A percentile compares a stretch with the other conserved stretches of the same genome.
Conservation (phyloP, 2,888 invertebrate species). For the Eupsilia transversa region DNA sequence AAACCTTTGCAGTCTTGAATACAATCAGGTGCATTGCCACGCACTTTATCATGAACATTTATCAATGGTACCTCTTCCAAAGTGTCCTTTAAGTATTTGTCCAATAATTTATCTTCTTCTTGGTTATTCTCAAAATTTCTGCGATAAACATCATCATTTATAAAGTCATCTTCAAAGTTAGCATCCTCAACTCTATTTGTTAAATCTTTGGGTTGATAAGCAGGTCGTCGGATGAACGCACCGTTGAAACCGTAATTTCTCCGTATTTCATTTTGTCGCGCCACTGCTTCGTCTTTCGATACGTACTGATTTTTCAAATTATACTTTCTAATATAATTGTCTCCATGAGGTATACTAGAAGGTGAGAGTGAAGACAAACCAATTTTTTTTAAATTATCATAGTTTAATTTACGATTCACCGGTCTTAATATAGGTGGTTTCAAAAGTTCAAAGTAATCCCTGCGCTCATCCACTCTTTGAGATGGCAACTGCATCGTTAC, state of each 20-base stretch:
- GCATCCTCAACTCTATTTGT: constrained; percentile 20
- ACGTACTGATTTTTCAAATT: constrained; percentile 35
- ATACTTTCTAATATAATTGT: constrained; percentile 27
- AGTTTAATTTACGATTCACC: constrained; percentile 20
- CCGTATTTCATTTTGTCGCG: constrained; percentile 9
- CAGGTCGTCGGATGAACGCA: constrained; percentile 18
- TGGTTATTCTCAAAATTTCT: constrained; percentile 37
- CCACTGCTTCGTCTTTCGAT: constrained; percentile 12
- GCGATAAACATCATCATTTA: constrained; percentile 32
- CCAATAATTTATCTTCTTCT: constrained; percentile 60
- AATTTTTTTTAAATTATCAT: constrained; percentile 19
- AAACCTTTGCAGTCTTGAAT: constrained; percentile 62
- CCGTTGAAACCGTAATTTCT: constrained; percentile 47
- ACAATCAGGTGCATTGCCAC: constrained; percentile 52
- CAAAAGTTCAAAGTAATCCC: constrained; percentile 69
- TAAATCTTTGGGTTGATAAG: constrained; percentile 25
- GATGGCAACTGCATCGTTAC: background rate
- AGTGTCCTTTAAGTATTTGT: constrained; percentile 61
- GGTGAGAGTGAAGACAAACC: constrained; percentile 5
- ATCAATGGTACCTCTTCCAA: constrained; percentile 40
- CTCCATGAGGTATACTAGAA: constrained; percentile 16
- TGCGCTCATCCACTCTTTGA: constrained; percentile 42
- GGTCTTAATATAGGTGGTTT: constrained; percentile 65
- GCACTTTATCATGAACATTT: constrained; percentile 42
- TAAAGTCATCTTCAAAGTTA: constrained; percentile 31